phyloP scores from a whole-genome alignment of 2,113 vertebrate genomes.

The Campylorhamphus procurvoides region DNA sequence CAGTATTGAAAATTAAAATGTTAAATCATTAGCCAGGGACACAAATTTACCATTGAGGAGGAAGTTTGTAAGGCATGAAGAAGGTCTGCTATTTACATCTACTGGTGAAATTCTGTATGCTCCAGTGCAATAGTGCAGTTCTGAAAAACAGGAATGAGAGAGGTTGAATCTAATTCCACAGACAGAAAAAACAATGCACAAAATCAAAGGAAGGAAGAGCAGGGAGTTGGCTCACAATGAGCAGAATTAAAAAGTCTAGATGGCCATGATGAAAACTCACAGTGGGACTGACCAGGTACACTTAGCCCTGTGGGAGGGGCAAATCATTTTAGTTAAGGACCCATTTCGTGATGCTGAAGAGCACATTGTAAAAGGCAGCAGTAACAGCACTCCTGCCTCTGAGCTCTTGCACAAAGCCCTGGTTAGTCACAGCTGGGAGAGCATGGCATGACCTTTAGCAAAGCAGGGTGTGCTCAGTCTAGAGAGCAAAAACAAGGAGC shows the following conservation, averaged over 20 bases:
- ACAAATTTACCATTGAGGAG: conserved; percentile 91
- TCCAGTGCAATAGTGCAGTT: conserved; percentile 96
- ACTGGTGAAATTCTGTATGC: conserved; percentile 97
- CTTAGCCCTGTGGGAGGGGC: not conserved
- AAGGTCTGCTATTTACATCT: conserved; percentile 98
- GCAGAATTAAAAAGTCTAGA: not conserved
- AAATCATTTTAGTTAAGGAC: not conserved
- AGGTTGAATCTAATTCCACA: not conserved
- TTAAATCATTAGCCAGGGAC: not conserved
- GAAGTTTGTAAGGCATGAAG: conserved; percentile 98
- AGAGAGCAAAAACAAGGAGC: not conserved
- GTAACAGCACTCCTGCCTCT: not conserved
- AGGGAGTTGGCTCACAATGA: not conserved
- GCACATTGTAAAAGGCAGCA: not conserved
- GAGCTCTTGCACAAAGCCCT: not conserved
- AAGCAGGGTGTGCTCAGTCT: not conserved
- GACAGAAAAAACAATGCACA: not conserved
- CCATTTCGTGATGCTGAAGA: not conserved
- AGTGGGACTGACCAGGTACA: not conserved
- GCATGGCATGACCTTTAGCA: not conserved
- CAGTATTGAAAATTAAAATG: not conserved
- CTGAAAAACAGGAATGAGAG: conserved; percentile 70
- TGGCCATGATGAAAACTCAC: not conserved
- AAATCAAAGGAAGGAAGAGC: not conserved
- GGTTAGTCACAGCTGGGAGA: not conserved